These are phyloP conservation scores for Ophion ventricosus DNA, from an alignment of 2,888 invertebrate genomes.

Conservation along the genomic window DNA sequence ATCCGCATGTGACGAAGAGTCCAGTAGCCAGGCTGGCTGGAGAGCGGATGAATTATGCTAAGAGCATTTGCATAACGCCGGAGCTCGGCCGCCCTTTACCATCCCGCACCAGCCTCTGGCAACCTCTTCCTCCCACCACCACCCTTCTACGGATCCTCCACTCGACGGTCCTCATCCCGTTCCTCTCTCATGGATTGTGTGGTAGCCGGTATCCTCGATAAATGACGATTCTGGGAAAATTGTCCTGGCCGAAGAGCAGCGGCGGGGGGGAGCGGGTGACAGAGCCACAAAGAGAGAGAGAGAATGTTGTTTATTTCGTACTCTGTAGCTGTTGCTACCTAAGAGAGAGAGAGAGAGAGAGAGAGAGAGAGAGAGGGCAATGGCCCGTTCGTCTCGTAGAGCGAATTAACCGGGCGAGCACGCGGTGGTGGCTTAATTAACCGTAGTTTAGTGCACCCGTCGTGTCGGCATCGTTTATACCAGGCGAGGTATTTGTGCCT, in stretches of 20 bases:
- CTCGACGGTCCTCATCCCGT: slow-evolving; percentile 19
- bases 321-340: too few species aligned
- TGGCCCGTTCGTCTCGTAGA: slow-evolving; percentile 52
- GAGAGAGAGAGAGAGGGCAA: slow-evolving; percentile 27
- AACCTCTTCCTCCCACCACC: slow-evolving; percentile 11
- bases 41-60: slow-evolving; percentile 77
- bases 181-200: neutral
- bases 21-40: slow-evolving; percentile 58
- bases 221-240: slow-evolving; percentile 80
- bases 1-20: slow-evolving; percentile 70
- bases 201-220: slow-evolving; percentile 72
- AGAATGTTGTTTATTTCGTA: too few species aligned
- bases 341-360: slow-evolving; percentile 28
- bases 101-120: slow-evolving; percentile 2
- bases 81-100: slow-evolving; percentile 63
- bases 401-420: slow-evolving; percentile 55
- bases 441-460: slow-evolving; percentile 69
- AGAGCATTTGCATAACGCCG: slow-evolving; percentile 79
- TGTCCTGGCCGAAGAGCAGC: slow-evolving; percentile 67
- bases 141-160: neutral
- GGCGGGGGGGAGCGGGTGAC: slow-evolving; percentile 31
- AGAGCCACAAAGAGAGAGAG: slow-evolving; percentile 34
- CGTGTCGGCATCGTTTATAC: slow-evolving; percentile 50
- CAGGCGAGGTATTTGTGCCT: slow-evolving; percentile 51
- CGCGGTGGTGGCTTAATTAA: slow-evolving; percentile 71